Conservation (phyloP, 2,113 vertebrate species). For the Notarius lentiginosus region DNA sequence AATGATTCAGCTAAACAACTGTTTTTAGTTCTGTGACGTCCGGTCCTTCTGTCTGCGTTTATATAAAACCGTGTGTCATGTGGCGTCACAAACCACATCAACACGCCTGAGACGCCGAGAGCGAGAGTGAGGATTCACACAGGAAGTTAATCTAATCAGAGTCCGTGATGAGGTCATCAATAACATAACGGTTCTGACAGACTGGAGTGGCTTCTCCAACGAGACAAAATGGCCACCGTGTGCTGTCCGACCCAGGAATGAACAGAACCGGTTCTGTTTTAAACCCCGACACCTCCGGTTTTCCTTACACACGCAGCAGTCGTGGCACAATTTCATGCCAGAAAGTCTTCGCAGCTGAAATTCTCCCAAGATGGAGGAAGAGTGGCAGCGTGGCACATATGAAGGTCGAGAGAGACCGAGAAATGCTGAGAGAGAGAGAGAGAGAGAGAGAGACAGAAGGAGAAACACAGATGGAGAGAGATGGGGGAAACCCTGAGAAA, state of each 20-base stretch:
- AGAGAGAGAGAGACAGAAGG: neutral
- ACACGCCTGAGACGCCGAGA: neutral
- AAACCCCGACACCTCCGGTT: neutral
- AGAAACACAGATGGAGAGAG: neutral
- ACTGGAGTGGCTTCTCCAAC: neutral
- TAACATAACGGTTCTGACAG: neutral
- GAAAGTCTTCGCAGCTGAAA: slow-evolving; percentile 5
- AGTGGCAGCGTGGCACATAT: neutral
- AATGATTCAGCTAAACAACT: neutral
- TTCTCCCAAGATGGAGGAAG: slow-evolving; percentile 5
- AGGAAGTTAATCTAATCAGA: no score
- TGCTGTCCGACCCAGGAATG: neutral
- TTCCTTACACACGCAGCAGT: neutral
- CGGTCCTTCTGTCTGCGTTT: neutral
- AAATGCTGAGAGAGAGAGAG: neutral
- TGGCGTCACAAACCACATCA: neutral
- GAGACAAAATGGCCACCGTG: neutral
- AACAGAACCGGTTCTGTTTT: neutral
- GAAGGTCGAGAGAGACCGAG: neutral
- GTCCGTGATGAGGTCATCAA: no score
- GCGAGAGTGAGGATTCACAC: neutral
- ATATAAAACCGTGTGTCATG: neutral
- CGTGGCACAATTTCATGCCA: neutral
- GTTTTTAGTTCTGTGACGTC: neutral
- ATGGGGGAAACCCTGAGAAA: neutral